Base-by-base conservation (phyloP, 2,113 vertebrate species). In the Castor canadensis region DNA sequence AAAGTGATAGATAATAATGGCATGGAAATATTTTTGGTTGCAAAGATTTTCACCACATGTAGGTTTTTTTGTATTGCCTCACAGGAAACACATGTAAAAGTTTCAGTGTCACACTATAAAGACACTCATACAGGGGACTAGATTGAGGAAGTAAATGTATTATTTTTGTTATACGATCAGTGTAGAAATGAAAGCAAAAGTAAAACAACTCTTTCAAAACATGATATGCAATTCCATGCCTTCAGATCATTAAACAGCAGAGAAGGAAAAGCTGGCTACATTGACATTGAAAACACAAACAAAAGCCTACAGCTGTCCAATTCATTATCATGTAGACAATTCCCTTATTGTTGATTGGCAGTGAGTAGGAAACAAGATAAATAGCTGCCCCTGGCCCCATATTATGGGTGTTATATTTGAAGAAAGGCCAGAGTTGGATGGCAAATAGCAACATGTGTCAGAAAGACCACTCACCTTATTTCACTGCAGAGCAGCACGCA, bases 181-280 rank as follows among this genome's bases (percentile, higher is more conserved):
- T 49, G 24, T 6, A 22, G 49, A 90, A 90, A 87, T 84, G 35
- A 92, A 83, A 92, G 58, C 89, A 92, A 96, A 87, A 89, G 35
- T 38, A 24, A 71, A 94, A 52, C 26, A 75, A 13, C 5, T 2
- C 24, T 73, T 86, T 89, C 43, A 19, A 89, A 24, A 58, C 45
- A n/a, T 58, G 56, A 72, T 58, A 11, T 40, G 30, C 28, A 71
- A 81, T 95, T 60, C 69, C 38, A 52, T 30, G 32, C 38, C 58
- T 79, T 95, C 30, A 52, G 62, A 66, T 79, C 20, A 75, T 82
- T 1, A 9, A 24, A 77, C 0, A 11, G 38, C n/a, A 73, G 30
- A 72, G 12, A 90, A 79, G 19, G 19, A 35, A 87, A 58, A 69
- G 35, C n/a, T 93, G 67, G 58, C 32, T 47, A 13, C 4, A 76